Evolutionary conservation across 2,797 vertebrate genomes (phyloP).

Genomic region (Galaxias olidus): DNA sequence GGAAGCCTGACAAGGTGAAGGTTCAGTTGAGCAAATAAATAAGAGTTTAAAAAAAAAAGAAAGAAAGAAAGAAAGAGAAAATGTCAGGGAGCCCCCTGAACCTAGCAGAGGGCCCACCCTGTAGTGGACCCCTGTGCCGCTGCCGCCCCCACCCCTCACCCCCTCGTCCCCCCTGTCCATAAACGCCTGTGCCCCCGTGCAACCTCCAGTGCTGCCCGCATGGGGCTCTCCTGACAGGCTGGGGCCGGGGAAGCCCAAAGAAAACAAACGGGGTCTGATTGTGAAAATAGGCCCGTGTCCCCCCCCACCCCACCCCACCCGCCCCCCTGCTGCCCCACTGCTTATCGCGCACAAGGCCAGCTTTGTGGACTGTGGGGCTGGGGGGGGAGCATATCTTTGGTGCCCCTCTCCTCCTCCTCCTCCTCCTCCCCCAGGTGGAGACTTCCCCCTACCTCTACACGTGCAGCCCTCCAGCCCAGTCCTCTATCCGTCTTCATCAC

Average conservation of each 20-base stretch:
- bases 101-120: conserved; percentile 55
- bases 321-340: conserved; percentile 63
- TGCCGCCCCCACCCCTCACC: conserved; percentile 43
- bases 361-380: conserved; percentile 67
- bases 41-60: conserved; percentile 45
- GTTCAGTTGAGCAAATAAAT: conserved; percentile 54
- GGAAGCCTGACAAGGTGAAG: not conserved
- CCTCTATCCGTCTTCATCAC: conserved; percentile 31
- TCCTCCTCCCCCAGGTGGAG: conserved; percentile 71
- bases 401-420: conserved; percentile 60
- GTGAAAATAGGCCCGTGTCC: conserved; percentile 74
- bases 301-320: too few species aligned
- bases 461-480: conserved; percentile 29
- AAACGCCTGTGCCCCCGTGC: conserved; percentile 40
- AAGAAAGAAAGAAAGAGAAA: too few species aligned
- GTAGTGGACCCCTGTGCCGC: conserved; percentile 48
- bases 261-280: conserved; percentile 81
- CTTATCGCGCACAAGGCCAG: conserved; percentile 78
- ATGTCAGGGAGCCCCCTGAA: conserved; percentile 48
- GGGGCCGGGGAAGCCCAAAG: conserved; percentile 67
- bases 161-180: conserved; percentile 6
- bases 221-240: conserved; percentile 65
- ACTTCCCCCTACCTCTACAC: conserved; percentile 41
- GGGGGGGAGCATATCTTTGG: conserved; percentile 55
- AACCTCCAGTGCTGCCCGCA: conserved; percentile 54